Base-by-base conservation (phyloP, 2,113 vertebrate species). In the Sebastes fasciatus region DNA sequence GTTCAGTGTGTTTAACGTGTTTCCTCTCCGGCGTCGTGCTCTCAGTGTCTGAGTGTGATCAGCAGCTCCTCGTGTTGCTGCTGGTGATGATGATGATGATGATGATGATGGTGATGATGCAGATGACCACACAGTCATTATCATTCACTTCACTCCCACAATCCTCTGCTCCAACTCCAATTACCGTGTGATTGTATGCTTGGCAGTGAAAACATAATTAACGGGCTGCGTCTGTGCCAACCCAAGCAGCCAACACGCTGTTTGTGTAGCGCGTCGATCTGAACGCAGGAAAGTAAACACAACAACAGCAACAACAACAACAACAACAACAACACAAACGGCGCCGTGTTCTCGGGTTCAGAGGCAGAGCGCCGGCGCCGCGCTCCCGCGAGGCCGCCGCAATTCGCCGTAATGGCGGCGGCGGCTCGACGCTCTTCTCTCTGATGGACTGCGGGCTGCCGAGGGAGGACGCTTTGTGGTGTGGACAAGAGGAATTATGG, bases 171-270 rank as follows among this genome's bases (percentile, higher is more conserved):
- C 90, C 91, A 89, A 72, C 89, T 90, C 89, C 73, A 92, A 91
- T 92, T 93, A 93, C 82, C 49, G 68, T 80, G 89, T 90, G 88
- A 91, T 88, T 84, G 87, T 88, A 82, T 85, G 84, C 87, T 94
- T 95, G 95, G 95, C 94, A 94, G 73, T 55, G 71, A 88, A 92
- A 93, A 86, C 91, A 90, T 95, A 92, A 95, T 95, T 95, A 95
- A 92, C 92, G 84, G 62, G 75, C 73, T 66, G 80, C 80, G 82
- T 89, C 78, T 85, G 73, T 94, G 95, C 95, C 95, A 95, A 91
- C 62, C 79, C 1, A 77, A 91, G 89, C 90, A 86, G 94, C 91
- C 84, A 93, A 84, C 91, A 80, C 70, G 65, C 87, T 89, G 93
- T 92, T 93, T 93, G 91, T 92, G 92, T 76, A 77, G 90, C 75